phyloP scores from a whole-genome alignment of 2,113 vertebrate species.

The Notechis scutatus region DNA sequence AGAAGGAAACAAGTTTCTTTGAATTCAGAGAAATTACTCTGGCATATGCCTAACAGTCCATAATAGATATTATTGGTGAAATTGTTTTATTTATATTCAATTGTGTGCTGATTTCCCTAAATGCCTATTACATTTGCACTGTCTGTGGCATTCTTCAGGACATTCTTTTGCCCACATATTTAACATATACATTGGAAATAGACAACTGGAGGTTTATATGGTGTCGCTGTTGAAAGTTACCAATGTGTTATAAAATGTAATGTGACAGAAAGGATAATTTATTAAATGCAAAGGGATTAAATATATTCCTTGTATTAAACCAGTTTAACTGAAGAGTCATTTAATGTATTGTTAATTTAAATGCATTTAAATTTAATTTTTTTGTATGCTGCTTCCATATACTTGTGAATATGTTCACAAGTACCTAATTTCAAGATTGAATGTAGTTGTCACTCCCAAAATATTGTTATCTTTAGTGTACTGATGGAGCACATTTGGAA shows the following conservation, averaged over 20 bases:
- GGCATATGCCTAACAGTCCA: neutral
- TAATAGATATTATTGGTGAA: neutral
- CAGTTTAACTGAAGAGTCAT: neutral
- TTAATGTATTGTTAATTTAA: neutral
- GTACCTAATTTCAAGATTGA: neutral
- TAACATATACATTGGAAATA: neutral
- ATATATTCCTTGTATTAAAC: neutral
- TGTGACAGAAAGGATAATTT: neutral
- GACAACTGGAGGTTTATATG: neutral
- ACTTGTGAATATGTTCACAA: neutral
- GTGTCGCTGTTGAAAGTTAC: neutral
- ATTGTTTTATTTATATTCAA: neutral
- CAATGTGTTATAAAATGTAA: neutral
- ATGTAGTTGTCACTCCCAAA: neutral
- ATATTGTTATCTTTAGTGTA: neutral
- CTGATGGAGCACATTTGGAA: neutral
- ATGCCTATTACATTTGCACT: neutral
- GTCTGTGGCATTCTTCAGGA: neutral
- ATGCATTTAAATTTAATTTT: neutral
- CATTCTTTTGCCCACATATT: neutral
- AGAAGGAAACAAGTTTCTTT: neutral
- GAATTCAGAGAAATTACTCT: neutral
- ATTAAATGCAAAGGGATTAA: neutral
- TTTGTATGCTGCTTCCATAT: neutral
- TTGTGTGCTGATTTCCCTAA: neutral